Evolutionary conservation across 1,140 invertebrate species (phyloP).

Genomic region (Bursaphelenchus mucronatus): DNA sequence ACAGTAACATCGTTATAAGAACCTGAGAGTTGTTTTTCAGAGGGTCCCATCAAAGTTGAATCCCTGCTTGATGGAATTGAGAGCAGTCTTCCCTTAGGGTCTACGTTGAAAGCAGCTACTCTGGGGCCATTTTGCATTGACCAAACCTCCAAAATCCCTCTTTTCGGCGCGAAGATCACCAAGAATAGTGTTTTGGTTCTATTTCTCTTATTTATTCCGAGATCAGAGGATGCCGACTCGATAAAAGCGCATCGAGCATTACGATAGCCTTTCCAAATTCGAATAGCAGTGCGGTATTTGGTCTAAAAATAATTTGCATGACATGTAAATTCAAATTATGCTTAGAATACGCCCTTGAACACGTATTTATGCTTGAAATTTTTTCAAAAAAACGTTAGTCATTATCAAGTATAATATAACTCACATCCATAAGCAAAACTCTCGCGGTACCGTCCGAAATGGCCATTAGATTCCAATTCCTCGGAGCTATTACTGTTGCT

Average conservation of each 20-base stretch:
- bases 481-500: slow-evolving; percentile 25
- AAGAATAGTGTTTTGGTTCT: slow-evolving; percentile 33
- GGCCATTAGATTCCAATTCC: slow-evolving; percentile 37
- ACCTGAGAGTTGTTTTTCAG: background rate
- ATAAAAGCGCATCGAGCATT: slow-evolving; percentile 46
- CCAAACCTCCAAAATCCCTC: slow-evolving; percentile 46
- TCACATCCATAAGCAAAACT: slow-evolving; percentile 35
- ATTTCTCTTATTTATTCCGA: slow-evolving; percentile 20
- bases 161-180: slow-evolving; percentile 40
- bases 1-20: slow-evolving; percentile 9
- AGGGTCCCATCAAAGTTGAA: slow-evolving; percentile 22
- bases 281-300: background rate
- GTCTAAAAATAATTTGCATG: background rate
- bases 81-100: slow-evolving; percentile 31
- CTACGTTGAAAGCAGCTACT: slow-evolving; percentile 46
- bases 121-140: slow-evolving; percentile 47
- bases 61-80: slow-evolving; percentile 17
- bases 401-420: slow-evolving; percentile 8
- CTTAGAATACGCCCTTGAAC: slow-evolving; percentile 37
- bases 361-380: slow-evolving; percentile 27
- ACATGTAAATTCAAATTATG: slow-evolving; percentile 19
- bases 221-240: slow-evolving; percentile 20
- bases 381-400: background rate
- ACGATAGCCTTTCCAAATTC: slow-evolving; percentile 32
- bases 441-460: slow-evolving; percentile 34